A percentile compares a stretch with the other conserved stretches of the same genome.
phyloP scores from a whole-genome alignment of 2,888 invertebrate genomes.

The Lithodes maja region DNA sequence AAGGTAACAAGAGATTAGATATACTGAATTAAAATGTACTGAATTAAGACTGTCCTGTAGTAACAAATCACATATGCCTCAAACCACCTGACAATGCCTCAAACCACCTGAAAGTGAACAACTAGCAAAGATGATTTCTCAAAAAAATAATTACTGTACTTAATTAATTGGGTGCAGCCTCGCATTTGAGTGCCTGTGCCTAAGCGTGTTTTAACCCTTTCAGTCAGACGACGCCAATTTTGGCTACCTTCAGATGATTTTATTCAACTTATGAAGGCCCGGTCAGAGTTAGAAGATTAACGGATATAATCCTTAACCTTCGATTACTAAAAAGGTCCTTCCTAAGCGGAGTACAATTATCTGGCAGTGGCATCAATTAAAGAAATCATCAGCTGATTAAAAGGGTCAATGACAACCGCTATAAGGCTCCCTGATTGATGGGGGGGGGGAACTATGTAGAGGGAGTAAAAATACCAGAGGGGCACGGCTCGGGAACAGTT shows the following conservation, averaged over 20 bases:
- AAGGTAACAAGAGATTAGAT: too few relatives aligned
- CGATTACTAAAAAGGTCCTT: too few relatives aligned
- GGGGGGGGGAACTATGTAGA: not conserved
- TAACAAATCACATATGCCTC: not conserved
- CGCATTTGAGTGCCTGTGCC: constrained; percentile 34
- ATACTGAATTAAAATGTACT: too few relatives aligned
- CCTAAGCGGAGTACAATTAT: too few relatives aligned
- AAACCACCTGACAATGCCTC: not conserved
- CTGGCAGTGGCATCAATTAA: too few relatives aligned
- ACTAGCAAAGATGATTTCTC: not conserved
- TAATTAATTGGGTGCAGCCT: constrained; percentile 34
- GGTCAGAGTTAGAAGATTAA: too few relatives aligned
- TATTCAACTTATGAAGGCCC: too few relatives aligned
- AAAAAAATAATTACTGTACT: not conserved
- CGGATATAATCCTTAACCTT: too few relatives aligned
- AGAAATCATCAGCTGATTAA: too few relatives aligned
- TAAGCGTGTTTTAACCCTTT: not conserved
- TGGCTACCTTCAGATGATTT: too few relatives aligned
- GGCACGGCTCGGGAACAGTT: constrained; percentile 48
- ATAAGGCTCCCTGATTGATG: constrained; percentile 21
- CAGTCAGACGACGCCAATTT: too few relatives aligned
- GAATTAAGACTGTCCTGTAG: not conserved
- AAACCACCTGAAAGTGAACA: not conserved
- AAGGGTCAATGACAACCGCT: not conserved
- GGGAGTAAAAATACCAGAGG: constrained; percentile 38